Evolutionary conservation across 1,140 invertebrate genomes (phyloP).

Genomic region (Ruditapes philippinarum): DNA sequence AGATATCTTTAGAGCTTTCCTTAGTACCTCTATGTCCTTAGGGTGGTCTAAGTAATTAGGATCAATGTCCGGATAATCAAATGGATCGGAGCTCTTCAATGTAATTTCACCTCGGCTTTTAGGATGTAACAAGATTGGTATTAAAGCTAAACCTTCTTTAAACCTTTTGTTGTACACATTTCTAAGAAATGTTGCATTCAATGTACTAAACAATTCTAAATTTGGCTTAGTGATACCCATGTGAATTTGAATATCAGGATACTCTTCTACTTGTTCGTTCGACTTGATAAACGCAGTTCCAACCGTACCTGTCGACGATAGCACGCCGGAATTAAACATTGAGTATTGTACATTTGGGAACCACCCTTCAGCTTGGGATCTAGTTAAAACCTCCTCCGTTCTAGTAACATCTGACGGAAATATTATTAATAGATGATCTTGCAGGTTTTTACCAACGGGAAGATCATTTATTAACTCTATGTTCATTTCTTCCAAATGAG

Average conservation of each 20-base stretch:
- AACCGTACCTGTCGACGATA: neutral
- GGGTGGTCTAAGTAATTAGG: conserved; percentile 85
- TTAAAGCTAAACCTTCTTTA: neutral
- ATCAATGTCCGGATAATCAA: too few species aligned
- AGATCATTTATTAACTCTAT: conserved; percentile 25
- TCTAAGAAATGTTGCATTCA: neutral
- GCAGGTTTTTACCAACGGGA: conserved; percentile 33
- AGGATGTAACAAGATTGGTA: conserved; percentile 65
- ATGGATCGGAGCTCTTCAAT: conserved; percentile 90
- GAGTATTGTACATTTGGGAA: neutral
- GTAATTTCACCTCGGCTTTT: conserved; percentile 80
- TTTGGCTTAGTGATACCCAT: neutral
- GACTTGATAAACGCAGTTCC: neutral
- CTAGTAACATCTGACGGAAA: too few species aligned
- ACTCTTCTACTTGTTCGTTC: neutral
- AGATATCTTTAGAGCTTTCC: too few species aligned
- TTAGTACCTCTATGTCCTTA: conserved; percentile 57
- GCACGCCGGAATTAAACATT: neutral
- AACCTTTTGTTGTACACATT: neutral
- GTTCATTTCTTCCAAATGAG: conserved; percentile 24
- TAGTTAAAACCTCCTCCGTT: too few species aligned
- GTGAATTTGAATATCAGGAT: conserved; percentile 45
- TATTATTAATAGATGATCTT: neutral
- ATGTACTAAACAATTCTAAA: neutral
- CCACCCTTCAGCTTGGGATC: neutral